Conservation (phyloP, 2,797 vertebrate genomes). For the Coregonus sp. region DNA sequence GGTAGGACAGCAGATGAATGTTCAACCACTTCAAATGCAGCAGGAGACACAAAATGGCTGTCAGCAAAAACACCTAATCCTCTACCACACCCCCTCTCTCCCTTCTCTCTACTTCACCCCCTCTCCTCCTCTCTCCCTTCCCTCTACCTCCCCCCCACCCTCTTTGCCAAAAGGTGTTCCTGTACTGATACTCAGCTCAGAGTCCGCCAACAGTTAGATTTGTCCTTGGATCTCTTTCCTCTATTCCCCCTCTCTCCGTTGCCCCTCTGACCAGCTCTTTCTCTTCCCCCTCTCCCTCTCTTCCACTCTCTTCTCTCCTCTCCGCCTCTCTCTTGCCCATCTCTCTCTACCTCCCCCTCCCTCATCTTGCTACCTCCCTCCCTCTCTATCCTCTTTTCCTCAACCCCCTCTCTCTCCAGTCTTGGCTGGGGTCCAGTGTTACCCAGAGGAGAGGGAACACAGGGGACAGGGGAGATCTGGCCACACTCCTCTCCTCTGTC, state of each 20-base stretch:
- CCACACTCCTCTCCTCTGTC: neutral
- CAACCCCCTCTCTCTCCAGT: neutral
- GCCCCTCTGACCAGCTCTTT: constrained; percentile 43
- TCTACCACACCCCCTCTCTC: neutral
- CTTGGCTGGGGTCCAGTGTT: neutral
- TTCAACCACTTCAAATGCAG: constrained; percentile 77
- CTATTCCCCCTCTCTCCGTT: constrained; percentile 52
- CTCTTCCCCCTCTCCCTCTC: neutral
- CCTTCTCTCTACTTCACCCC: constrained; percentile 22
- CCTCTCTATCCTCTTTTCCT: constrained; percentile 1
- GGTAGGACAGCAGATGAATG: constrained; percentile 64
- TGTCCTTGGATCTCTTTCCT: constrained; percentile 72
- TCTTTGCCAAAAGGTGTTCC: constrained; percentile 81
- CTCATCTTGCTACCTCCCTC: constrained; percentile 31
- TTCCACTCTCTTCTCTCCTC: no score
- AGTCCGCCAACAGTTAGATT: constrained; percentile 81
- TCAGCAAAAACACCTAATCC: constrained; percentile 71
- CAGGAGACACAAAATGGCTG: constrained; percentile 81
- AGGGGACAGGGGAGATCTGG: neutral
- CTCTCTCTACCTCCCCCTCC: constrained; percentile 29
- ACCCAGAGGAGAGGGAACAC: neutral
- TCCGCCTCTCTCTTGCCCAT: no score
- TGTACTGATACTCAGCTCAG: constrained; percentile 78
- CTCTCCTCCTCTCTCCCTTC: constrained; percentile 48
- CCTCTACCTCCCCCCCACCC: constrained; percentile 22